Conservation (phyloP, 2,797 vertebrate species). For the Thaleichthys pacificus region DNA sequence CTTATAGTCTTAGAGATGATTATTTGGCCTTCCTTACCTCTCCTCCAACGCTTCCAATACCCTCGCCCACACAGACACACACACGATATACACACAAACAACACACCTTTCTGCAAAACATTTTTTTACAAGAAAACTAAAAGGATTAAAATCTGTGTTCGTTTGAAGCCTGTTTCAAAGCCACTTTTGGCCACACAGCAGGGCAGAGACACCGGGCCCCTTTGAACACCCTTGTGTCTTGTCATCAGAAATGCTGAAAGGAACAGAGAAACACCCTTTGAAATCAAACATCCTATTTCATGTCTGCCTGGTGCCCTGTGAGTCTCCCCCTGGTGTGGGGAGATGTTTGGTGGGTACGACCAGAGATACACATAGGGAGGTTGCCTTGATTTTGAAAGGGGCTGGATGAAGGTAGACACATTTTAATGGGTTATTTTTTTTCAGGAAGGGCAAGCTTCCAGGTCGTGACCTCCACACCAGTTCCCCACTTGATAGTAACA, state of each 20-base stretch:
- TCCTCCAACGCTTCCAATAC: too few relatives aligned
- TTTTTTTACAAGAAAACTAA: background rate
- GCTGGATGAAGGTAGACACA: too few relatives aligned
- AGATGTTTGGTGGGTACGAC: background rate
- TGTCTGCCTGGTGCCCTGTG: background rate
- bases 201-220: background rate
- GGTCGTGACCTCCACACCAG: background rate
- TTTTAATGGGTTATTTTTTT: background rate
- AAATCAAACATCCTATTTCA: slow-evolving; percentile 11
- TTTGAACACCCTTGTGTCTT: slow-evolving; percentile 2
- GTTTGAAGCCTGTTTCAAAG: slow-evolving; percentile 3
- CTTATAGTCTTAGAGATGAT: too few relatives aligned
- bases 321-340: background rate
- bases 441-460: background rate
- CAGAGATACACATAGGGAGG: too few relatives aligned
- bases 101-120: too few relatives aligned
- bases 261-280: slow-evolving; percentile 1
- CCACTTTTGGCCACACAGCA: slow-evolving; percentile 11
- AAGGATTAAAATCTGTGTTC: background rate
- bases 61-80: background rate
- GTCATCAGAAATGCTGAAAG: slow-evolving; percentile 10
- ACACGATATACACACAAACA: background rate
- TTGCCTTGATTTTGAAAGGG: background rate
- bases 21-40: background rate
- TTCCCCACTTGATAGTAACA: background rate